Percentiles rank a stretch among this genome's conserved stretches.
phyloP scores from a whole-genome alignment of 2,888 invertebrate species.

The Diarsia rubi region DNA sequence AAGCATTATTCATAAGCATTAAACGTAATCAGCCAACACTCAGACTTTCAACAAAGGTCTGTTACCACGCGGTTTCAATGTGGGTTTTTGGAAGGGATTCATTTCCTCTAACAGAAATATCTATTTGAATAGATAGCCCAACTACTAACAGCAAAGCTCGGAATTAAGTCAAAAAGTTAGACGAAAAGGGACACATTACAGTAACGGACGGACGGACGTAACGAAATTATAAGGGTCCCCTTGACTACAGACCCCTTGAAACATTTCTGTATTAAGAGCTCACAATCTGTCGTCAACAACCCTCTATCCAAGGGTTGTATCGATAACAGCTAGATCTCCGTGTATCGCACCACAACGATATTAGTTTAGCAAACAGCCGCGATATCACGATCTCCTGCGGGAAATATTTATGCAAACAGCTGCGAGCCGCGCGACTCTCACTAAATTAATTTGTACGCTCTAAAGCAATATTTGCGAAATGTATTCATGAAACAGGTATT shows the following conservation, averaged over 20 bases:
- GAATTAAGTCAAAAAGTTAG: constrained; percentile 31
- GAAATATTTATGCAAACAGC: constrained; percentile 51
- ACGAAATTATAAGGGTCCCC: constrained; percentile 34
- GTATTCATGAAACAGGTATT: constrained; percentile 50
- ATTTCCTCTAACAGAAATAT: not conserved
- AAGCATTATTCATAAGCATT: not conserved
- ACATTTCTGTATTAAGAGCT: constrained; percentile 24
- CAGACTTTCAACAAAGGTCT: not conserved
- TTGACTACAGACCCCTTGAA: constrained; percentile 9
- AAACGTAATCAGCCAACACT: not conserved
- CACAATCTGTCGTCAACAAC: constrained; percentile 33
- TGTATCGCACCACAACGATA: constrained; percentile 38
- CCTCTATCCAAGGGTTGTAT: constrained; percentile 29
- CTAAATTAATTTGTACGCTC: constrained; percentile 61
- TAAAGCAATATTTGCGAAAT: constrained; percentile 55
- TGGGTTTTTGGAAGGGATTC: not conserved
- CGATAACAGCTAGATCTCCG: constrained; percentile 38
- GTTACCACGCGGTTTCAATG: not conserved
- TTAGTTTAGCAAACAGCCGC: constrained; percentile 48
- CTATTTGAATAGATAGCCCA: not conserved
- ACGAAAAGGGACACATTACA: constrained; percentile 12
- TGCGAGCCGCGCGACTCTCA: constrained; percentile 31
- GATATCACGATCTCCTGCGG: constrained; percentile 40
- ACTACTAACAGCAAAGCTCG: constrained; percentile 7
- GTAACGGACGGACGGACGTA: constrained; percentile 6